Evolutionary conservation across 2,113 vertebrate species (phyloP).

Genomic region (Galemys pyrenaicus): DNA sequence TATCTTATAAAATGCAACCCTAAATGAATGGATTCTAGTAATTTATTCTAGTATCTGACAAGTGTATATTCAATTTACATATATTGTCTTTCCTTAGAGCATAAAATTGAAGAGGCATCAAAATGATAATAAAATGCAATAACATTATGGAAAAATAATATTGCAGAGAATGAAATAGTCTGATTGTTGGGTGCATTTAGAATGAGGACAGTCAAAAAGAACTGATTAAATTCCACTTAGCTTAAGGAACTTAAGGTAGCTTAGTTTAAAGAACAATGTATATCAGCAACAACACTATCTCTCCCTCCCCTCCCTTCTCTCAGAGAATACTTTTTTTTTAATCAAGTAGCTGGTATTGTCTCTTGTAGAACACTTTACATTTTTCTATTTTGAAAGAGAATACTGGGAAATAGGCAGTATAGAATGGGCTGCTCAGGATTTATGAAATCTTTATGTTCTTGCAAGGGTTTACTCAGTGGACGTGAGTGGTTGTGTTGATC

Average conservation of each 20-base stretch:
- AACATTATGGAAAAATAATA: not conserved
- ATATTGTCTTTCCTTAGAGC: not conserved
- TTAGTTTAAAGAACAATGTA: not conserved
- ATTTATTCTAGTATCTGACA: conserved; percentile 6
- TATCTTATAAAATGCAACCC: not conserved
- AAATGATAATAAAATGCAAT: not conserved
- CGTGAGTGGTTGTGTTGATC: not conserved
- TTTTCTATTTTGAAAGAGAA: not conserved
- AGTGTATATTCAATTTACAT: not conserved
- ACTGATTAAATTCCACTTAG: not conserved
- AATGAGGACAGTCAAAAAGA: not conserved
- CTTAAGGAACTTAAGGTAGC: no score
- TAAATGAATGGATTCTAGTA: not conserved
- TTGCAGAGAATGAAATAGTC: not conserved
- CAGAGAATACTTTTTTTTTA: not conserved
- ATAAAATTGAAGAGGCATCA: not conserved
- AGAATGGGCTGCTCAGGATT: not conserved
- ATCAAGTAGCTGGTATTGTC: not conserved
- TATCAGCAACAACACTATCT: not conserved
- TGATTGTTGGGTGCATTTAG: not conserved
- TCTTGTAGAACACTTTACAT: not conserved
- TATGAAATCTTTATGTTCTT: not conserved
- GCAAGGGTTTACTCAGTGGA: not conserved
- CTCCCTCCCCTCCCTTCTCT: not conserved
- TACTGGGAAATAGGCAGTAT: not conserved